Evolutionary conservation across 2,113 vertebrate genomes (phyloP).

Genomic region (Prietella phreatophila): DNA sequence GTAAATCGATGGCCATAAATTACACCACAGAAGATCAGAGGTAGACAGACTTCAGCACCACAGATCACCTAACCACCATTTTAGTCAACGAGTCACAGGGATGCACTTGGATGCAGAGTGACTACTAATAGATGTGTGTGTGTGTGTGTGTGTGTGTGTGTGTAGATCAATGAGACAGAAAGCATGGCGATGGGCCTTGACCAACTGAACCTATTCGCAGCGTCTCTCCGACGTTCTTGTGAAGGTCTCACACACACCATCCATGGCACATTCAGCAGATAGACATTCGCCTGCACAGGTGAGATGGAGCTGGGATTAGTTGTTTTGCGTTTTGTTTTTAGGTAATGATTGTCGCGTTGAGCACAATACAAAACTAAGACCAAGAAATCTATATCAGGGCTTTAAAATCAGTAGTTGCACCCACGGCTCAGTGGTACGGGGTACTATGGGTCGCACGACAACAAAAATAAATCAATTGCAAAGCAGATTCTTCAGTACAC

Average conservation of each 20-base stretch:
- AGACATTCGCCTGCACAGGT: background rate
- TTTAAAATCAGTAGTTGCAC: background rate
- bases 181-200: slow-evolving; percentile 27
- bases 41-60: slow-evolving; percentile 54
- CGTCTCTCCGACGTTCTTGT: slow-evolving; percentile 63
- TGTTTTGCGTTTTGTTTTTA: background rate
- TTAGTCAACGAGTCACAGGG: slow-evolving; percentile 47
- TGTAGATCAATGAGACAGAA: slow-evolving; percentile 33
- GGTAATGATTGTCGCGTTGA: background rate
- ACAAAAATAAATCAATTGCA: too few relatives aligned
- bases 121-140: slow-evolving; percentile 55
- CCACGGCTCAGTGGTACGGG: background rate
- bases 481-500: too few relatives aligned
- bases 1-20: slow-evolving; percentile 72
- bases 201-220: slow-evolving; percentile 54
- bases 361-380: background rate
- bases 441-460: too few relatives aligned
- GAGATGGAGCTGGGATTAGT: background rate
- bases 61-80: slow-evolving; percentile 8
- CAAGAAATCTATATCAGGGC: background rate
- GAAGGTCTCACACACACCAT: slow-evolving; percentile 59
- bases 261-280: background rate
- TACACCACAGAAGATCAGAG: slow-evolving; percentile 58
- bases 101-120: slow-evolving; percentile 37
- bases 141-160: slow-evolving; percentile 55